Conservation (phyloP, 1,140 invertebrate genomes). For the Pachypsylla venusta region DNA sequence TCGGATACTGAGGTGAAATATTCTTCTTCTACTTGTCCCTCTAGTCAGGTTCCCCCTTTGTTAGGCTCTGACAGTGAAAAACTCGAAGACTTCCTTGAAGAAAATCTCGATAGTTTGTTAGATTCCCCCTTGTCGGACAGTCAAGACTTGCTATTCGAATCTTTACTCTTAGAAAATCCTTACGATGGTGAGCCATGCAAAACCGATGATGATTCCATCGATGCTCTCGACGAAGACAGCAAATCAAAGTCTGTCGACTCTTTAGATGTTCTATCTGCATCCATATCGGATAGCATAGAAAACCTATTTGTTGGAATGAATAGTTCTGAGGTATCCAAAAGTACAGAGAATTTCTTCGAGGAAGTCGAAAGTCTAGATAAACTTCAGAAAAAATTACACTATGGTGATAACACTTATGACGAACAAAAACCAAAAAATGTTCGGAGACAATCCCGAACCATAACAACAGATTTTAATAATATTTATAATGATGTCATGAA, state of each 20-base stretch:
- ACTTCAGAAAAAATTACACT: not conserved
- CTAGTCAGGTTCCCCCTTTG: not conserved
- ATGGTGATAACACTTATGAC: too few relatives aligned
- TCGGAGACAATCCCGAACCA: not conserved
- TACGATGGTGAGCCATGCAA: not conserved
- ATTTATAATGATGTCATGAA: not conserved
- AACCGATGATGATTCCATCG: not conserved
- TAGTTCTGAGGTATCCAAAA: not conserved
- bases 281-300: not conserved
- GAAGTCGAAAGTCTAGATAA: not conserved
- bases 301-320: not conserved
- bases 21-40: conserved; percentile 5
- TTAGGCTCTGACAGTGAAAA: not conserved
- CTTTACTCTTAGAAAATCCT: not conserved
- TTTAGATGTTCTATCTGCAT: not conserved
- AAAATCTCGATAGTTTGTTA: too few relatives aligned
- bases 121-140: not conserved
- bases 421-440: not conserved
- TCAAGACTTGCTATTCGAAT: not conserved
- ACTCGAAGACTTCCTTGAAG: not conserved
- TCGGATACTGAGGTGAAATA: conserved; percentile 57
- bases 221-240: not conserved
- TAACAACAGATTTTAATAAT: not conserved
- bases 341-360: conserved; percentile 2
- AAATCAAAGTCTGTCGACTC: not conserved